Conservation (phyloP, 2,113 vertebrate genomes). For the Sciurus niger region DNA sequence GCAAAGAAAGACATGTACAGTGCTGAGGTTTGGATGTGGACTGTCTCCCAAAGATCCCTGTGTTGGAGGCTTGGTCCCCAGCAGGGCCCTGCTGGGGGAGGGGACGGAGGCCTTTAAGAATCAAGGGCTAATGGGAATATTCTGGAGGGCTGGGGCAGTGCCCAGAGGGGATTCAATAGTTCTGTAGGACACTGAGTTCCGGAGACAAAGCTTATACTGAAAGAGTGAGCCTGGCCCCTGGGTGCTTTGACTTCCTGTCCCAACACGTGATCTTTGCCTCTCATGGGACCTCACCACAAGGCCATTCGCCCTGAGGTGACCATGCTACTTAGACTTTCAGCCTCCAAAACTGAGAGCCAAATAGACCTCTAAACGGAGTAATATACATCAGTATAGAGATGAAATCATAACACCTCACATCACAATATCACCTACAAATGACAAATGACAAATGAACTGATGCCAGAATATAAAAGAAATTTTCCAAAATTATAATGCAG, state of each 20-base stretch:
- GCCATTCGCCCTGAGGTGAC: neutral
- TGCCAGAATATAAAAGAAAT: neutral
- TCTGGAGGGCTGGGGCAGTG: neutral
- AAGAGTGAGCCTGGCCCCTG: neutral
- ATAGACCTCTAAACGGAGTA: neutral
- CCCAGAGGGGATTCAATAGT: neutral
- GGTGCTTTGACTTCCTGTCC: no score
- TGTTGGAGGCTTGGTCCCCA: neutral
- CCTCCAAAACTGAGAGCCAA: neutral
- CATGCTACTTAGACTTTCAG: neutral
- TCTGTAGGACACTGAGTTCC: neutral
- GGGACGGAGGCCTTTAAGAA: neutral
- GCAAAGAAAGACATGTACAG: no score
- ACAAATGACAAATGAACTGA: neutral
- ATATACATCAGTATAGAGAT: neutral
- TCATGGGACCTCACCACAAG: neutral
- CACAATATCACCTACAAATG: neutral
- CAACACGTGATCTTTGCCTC: no score
- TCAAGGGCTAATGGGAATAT: fast-evolving
- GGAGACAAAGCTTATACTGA: neutral
- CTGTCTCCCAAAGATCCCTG: no score
- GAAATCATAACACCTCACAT: neutral
- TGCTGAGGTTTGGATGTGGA: neutral
- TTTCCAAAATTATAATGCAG: neutral
- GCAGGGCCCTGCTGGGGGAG: fast-evolving